Conservation (phyloP, 2,797 vertebrate genomes). For the Lutjanus argentimaculatus region DNA sequence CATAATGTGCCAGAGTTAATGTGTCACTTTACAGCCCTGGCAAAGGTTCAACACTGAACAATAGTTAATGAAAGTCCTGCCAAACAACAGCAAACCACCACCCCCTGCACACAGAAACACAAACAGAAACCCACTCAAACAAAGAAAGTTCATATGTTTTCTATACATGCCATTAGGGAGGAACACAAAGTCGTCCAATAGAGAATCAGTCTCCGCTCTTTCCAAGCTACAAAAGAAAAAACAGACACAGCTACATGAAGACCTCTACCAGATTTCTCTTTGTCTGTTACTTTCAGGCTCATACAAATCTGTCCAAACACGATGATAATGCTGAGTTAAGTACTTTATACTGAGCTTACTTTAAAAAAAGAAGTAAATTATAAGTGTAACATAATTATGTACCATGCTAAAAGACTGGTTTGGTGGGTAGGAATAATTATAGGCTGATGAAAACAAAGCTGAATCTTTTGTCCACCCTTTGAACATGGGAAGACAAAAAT, state of each 20-base stretch:
- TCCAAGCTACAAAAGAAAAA: constrained; percentile 64
- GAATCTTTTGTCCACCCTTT: constrained; percentile 3
- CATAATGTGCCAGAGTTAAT: constrained; percentile 55
- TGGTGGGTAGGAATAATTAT: neutral
- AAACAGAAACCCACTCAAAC: neutral
- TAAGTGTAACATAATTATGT: neutral
- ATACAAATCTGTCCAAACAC: neutral
- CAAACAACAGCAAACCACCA: constrained; percentile 2
- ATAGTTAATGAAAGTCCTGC: neutral
- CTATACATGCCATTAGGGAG: constrained; percentile 66
- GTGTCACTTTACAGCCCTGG: constrained; percentile 46
- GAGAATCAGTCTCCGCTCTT: constrained; percentile 60
- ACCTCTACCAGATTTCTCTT: neutral
- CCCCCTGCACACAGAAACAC: neutral
- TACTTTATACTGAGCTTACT: neutral
- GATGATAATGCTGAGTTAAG: neutral
- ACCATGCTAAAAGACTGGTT: constrained; percentile 20
- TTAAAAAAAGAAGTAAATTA: neutral
- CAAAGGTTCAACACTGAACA: constrained; percentile 19
- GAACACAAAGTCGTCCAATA: constrained; percentile 80
- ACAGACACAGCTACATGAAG: constrained; percentile 7
- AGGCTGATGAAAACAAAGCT: neutral
- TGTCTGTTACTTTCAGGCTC: neutral
- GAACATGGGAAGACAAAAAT: neutral
- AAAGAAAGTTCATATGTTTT: neutral